phyloP scores from a whole-genome alignment of 2,113 vertebrate species.

The Recurvirostra avosetta region DNA sequence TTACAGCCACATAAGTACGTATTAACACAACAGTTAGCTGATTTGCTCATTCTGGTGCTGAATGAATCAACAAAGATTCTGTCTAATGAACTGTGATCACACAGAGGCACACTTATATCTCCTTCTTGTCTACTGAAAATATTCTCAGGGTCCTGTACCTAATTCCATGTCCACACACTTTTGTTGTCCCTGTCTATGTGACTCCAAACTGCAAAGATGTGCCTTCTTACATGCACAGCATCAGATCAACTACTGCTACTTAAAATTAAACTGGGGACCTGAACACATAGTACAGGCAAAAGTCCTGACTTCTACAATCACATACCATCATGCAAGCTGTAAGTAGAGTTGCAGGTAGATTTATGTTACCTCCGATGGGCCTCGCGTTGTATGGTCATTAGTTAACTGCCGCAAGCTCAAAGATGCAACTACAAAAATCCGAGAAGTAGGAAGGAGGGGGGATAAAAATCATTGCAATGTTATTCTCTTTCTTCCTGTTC shows the following conservation, averaged over 20 bases:
- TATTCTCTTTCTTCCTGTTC: background rate
- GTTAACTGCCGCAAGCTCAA: background rate
- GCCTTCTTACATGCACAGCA: background rate
- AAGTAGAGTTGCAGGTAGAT: background rate
- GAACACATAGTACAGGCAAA: background rate
- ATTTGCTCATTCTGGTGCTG: background rate
- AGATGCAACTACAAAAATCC: background rate
- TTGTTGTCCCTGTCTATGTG: background rate
- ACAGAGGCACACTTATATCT: background rate
- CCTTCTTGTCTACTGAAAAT: background rate
- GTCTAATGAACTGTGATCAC: background rate
- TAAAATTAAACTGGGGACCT: background rate
- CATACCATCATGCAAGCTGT: background rate
- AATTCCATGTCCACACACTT: background rate
- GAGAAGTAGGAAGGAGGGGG: background rate
- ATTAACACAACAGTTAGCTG: background rate
- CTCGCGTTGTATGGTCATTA: background rate
- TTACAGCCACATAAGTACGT: accelerated
- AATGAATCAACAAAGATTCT: background rate
- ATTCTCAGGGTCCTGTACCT: background rate
- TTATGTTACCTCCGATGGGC: background rate
- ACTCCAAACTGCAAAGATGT: background rate
- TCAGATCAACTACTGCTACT: background rate
- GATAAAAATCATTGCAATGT: background rate
- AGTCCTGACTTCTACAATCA: background rate